Base-by-base conservation (phyloP, 2,113 vertebrate species). In the Pterocles burchelli region DNA sequence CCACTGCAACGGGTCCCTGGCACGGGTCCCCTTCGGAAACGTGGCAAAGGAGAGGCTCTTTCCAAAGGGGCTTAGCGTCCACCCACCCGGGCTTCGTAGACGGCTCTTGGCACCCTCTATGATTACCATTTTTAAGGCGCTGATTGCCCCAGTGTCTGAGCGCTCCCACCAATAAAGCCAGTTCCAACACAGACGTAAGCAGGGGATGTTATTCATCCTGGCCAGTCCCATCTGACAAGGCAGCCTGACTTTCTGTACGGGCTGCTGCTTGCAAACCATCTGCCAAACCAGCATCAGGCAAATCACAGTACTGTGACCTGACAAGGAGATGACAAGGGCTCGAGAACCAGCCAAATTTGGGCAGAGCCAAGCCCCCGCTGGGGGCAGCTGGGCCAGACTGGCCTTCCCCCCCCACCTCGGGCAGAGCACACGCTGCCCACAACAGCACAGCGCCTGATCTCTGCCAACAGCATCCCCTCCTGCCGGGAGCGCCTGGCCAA, bases 401-500 rank as follows among this genome's bases (percentile, higher is more conserved):
- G 66, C 10, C 36, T 79, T 5, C 34, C 57, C 31, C 34, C 24
- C 45, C 34, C 25, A 7, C 25, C 61, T 25, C 2, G 0, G 74
- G 89, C 78, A 54, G 4, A 26, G 36, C 82, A 66, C 9, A 1
- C 17, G 17, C 63, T 70, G 90, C 77, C 77, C 61, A 6, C 81
- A 34, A 1, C 1, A 2, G 65, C 65, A 91, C 70, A 89, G 61
- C 89, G 85, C 57, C 70, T 3, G 10, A 41, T 2, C 43, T 25
- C 61, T 25, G 78, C 94, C 87, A 55, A 74, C 46, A 14, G 2
- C 26, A 0, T 16, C 33, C 22, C 43, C 15, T 20, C 57, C 33
- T 26, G 4, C 4, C 0, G 1, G 74, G 11, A 79, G 57, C 1
- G 0, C 43, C 3, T 21, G 88, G 46, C 84, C 76, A 9, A 38